Evolutionary conservation across 2,888 invertebrate species (phyloP).

Genomic region (Calliphora vomitoria): DNA sequence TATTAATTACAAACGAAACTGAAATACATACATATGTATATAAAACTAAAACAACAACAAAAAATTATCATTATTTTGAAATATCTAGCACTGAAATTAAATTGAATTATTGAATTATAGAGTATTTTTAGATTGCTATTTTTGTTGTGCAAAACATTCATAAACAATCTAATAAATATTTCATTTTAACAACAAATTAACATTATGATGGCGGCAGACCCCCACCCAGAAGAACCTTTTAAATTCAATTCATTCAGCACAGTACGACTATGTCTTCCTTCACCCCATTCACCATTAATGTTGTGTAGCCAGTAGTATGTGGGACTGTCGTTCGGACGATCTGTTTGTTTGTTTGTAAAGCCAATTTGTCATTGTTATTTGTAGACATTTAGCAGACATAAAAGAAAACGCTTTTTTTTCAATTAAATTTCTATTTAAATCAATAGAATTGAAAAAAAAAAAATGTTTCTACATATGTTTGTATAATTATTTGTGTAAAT

Average conservation of each 20-base stretch:
- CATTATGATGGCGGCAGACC: not conserved
- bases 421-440: conserved; percentile 43
- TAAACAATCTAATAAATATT: conserved; percentile 5
- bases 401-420: conserved; percentile 11
- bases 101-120: conserved; percentile 17
- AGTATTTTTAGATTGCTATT: not conserved
- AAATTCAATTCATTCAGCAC: not conserved
- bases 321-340: not conserved
- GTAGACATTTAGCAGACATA: conserved; percentile 49
- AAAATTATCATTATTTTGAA: not conserved
- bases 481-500: not conserved
- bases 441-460: conserved; percentile 18
- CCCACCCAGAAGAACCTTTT: not conserved
- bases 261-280: not conserved
- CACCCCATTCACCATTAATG: not conserved
- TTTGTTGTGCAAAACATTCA: not conserved
- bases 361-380: conserved; percentile 31
- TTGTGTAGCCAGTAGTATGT: not conserved
- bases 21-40: no score
- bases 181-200: conserved; percentile 11
- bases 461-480: not conserved
- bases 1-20: not conserved
- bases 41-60: not conserved
- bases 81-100: conserved; percentile 14
- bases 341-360: conserved; percentile 6